These are phyloP conservation scores for Gallinago solitaria DNA, from an alignment of 2,797 vertebrate species.

Conservation along the genomic window DNA sequence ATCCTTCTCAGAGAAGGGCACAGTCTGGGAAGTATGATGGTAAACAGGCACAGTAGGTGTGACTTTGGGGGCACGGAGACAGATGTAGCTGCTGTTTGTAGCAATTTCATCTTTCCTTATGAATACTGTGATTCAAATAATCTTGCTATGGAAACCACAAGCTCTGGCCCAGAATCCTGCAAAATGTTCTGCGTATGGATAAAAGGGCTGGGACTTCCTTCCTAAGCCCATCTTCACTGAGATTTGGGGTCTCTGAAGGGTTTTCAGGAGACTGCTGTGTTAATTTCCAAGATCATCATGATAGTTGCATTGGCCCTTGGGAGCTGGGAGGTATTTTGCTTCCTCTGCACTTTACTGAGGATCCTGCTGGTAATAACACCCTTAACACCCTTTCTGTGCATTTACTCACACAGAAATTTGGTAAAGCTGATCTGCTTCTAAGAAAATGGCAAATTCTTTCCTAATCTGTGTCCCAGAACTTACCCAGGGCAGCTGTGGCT, in stretches of 20 bases:
- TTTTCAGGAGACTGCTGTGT: not conserved
- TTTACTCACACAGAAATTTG: not conserved
- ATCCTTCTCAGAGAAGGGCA: not conserved
- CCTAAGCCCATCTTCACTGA: not conserved
- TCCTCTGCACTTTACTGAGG: not conserved
- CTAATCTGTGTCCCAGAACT: not conserved
- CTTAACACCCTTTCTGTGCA: too few species aligned
- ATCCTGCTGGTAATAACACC: accelerated
- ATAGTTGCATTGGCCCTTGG: not conserved
- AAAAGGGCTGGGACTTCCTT: not conserved
- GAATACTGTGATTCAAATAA: not conserved
- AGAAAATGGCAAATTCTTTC: not conserved
- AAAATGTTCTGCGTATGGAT: not conserved
- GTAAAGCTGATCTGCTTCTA: not conserved
- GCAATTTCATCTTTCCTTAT: not conserved
- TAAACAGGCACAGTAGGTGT: not conserved
- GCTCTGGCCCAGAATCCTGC: not conserved
- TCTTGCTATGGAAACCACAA: not conserved
- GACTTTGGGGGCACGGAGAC: not conserved
- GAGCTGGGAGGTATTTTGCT: not conserved
- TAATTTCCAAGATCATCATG: not conserved
- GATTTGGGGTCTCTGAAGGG: not conserved
- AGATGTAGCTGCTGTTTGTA: not conserved
- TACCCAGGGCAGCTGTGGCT: not conserved
- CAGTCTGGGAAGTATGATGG: not conserved